Evolutionary conservation across 2,113 vertebrate species (phyloP), one percentile per base, ranked within the genome.

Genomic region (Gopherus flavomarginatus): DNA sequence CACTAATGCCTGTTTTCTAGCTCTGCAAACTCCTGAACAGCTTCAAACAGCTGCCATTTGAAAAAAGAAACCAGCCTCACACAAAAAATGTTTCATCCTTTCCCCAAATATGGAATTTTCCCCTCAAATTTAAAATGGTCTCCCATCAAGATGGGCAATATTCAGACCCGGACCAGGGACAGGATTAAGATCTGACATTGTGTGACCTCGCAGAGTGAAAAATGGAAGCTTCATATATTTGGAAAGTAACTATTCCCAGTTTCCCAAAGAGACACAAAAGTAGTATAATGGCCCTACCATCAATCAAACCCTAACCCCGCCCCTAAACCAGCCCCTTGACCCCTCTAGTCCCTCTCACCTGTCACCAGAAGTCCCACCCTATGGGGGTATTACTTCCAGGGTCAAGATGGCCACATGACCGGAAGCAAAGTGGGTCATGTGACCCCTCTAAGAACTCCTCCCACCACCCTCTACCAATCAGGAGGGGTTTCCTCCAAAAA

Each of bases 111-210:
- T 59, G 82, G 1, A 54, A 19, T 81, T 81, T 44, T 11, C 77
- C 94, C 54, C 84, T 26, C 84, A 81, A 93, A 95, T 94, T 94
- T 21, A 54, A 57, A 89, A 11, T 89, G 82, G 54, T 94, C 81
- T 81, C 50, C 49, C 50, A 44, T 87, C 56, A 78, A 85, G 14
- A 29, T 85, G 49, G 86, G 62, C 94, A 96, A 83, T 8, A 88
- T 2, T 9, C 88, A 90, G 50, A 13, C 47, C 47, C 80, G 57
- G 21, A 8, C 0, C 0, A 7, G 6, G 11, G 4, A 80, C 78
- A 90, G 27, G 49, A 0, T 0, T 56, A 5, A 85, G 86, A 26
- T 27, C 54, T 81, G 80, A 47, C 2, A 0, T n/a, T 19, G 93
- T 27, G 52, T 0, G 1, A 57, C 83, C 49, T 53, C 42, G 11